Percentiles rank a stretch among this genome's conserved stretches.
Evolutionary conservation across 1,140 invertebrate genomes (phyloP).

Genomic region (Heliconius eleuchia): DNA sequence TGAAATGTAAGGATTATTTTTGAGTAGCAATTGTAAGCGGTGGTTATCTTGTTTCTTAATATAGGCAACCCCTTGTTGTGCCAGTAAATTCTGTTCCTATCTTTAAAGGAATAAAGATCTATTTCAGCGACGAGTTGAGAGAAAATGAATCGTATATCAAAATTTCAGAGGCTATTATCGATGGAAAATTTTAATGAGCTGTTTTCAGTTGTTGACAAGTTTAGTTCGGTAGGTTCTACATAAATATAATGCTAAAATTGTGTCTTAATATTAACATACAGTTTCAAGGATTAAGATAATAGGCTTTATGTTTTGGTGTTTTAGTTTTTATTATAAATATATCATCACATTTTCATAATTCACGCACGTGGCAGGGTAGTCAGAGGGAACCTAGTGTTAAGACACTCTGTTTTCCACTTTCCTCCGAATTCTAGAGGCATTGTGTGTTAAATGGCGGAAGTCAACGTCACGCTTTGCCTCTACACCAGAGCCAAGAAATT

Average conservation of each 20-base stretch:
- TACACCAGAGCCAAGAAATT: too few relatives aligned
- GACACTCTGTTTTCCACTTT: too few relatives aligned
- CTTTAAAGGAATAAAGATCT: constrained; percentile 80
- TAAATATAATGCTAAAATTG: constrained; percentile 17
- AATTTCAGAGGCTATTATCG: constrained; percentile 64
- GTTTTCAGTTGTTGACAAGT: constrained; percentile 63
- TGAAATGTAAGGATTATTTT: background rate
- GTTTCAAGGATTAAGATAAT: background rate
- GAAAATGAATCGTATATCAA: constrained; percentile 70
- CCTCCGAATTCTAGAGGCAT: too few relatives aligned
- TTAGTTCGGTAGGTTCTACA: constrained; percentile 28
- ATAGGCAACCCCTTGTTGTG: constrained; percentile 60
- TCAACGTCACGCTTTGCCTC: too few relatives aligned
- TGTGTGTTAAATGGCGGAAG: too few relatives aligned
- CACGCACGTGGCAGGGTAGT: too few relatives aligned
- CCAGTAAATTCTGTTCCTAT: constrained; percentile 74
- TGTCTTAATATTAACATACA: background rate
- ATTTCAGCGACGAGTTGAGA: constrained; percentile 69
- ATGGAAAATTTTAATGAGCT: constrained; percentile 39
- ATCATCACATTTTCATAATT: too few relatives aligned
- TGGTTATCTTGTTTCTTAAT: constrained; percentile 39
- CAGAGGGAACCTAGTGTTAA: too few relatives aligned
- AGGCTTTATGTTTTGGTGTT: too few relatives aligned
- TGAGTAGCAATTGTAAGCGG: background rate
- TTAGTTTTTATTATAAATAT: too few relatives aligned